These are phyloP conservation scores for Calephelis virginiensis DNA, from an alignment of 1,140 invertebrate genomes.

Conservation along the genomic window DNA sequence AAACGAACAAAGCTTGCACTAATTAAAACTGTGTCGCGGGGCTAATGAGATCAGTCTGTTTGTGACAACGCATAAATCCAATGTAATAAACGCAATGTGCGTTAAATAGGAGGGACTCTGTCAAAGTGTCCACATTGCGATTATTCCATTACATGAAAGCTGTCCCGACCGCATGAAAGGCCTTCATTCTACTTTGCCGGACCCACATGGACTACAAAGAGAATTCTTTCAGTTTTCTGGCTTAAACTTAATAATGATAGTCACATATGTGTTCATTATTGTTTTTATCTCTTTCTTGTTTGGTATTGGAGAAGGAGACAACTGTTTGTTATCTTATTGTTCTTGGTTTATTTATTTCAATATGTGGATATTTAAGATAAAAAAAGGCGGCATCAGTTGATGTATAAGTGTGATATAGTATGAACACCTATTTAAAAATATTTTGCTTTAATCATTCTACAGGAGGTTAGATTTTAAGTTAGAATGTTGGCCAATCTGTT, in stretches of 20 bases:
- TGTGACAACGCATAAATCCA: constrained; percentile 72
- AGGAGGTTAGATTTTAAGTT: too few species aligned
- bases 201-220: constrained; percentile 2
- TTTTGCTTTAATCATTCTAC: too few species aligned
- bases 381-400: too few species aligned
- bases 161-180: constrained; percentile 29
- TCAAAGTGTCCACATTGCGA: constrained; percentile 70
- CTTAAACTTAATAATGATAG: neutral
- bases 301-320: neutral
- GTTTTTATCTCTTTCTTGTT: too few species aligned
- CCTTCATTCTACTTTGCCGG: constrained; percentile 18
- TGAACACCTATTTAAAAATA: too few species aligned
- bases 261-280: too few species aligned
- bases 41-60: constrained; percentile 63
- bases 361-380: too few species aligned
- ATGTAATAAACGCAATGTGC: constrained; percentile 66
- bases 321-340: neutral
- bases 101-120: constrained; percentile 63
- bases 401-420: too few species aligned
- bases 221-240: neutral
- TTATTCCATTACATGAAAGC: constrained; percentile 65
- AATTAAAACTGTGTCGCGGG: constrained; percentile 62
- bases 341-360: neutral
- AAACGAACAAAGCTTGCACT: constrained; percentile 36
- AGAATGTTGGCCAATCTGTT: too few species aligned